Percentiles rank a stretch among this genome's conserved stretches.
Evolutionary conservation across 2,888 invertebrate genomes (phyloP).

Genomic region (Napeogenes sylphis): DNA sequence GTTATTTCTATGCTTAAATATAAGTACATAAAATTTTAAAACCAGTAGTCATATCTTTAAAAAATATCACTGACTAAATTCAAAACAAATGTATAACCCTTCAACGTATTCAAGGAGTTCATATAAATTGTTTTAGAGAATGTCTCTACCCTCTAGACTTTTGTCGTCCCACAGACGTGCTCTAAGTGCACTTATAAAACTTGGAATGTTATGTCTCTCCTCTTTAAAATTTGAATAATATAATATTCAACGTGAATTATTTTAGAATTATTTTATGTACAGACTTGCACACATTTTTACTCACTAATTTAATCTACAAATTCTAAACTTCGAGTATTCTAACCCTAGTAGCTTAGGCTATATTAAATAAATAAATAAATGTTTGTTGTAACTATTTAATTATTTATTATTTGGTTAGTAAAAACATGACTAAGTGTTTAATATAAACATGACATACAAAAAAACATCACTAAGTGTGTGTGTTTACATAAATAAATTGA

Average conservation of each 20-base stretch:
- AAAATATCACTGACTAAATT: slow-evolving; percentile 21
- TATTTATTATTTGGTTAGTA: too few relatives aligned
- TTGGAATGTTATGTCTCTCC: slow-evolving; percentile 17
- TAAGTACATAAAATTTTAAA: background rate
- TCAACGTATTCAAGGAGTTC: slow-evolving; percentile 18
- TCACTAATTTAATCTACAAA: background rate
- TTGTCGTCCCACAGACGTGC: slow-evolving; percentile 29
- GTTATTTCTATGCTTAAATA: too few relatives aligned
- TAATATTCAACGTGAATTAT: slow-evolving; percentile 2
- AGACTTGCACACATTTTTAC: background rate
- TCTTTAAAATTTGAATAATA: slow-evolving; percentile 5
- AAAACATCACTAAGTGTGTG: too few relatives aligned
- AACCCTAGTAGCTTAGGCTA: too few relatives aligned
- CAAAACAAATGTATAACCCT: slow-evolving; percentile 31
- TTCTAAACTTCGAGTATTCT: too few relatives aligned
- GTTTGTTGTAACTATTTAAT: too few relatives aligned
- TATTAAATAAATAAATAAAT: too few relatives aligned
- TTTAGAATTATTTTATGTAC: background rate
- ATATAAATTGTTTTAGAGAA: slow-evolving; percentile 35
- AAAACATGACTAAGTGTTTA: too few relatives aligned
- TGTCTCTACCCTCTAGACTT: slow-evolving; percentile 33
- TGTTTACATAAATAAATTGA: too few relatives aligned
- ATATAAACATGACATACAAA: too few relatives aligned
- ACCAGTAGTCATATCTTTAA: background rate
- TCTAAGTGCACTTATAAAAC: slow-evolving; percentile 30